A percentile compares a stretch with the other conserved stretches of the same genome.
phyloP scores from a whole-genome alignment of 2,113 vertebrate genomes.

The Caloenas nicobarica region DNA sequence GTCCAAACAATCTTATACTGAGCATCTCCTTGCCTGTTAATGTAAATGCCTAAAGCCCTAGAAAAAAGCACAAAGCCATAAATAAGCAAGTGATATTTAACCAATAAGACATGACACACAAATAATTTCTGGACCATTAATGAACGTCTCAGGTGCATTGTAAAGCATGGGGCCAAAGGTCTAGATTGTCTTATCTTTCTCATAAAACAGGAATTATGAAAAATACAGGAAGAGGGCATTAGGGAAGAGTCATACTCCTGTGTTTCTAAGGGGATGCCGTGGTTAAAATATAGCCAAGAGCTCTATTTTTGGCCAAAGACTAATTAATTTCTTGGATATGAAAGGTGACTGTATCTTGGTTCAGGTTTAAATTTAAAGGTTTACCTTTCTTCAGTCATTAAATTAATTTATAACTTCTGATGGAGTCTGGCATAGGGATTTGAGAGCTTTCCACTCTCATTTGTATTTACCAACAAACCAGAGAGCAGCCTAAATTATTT shows the following conservation, averaged over 20 bases:
- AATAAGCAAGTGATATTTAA: conserved; percentile 4
- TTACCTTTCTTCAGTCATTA: neutral
- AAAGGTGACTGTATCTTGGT: neutral
- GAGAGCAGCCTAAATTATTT: neutral
- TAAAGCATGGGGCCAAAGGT: neutral
- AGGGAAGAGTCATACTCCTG: neutral
- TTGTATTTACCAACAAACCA: neutral
- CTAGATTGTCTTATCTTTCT: neutral
- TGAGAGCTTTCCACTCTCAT: neutral
- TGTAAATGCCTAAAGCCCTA: neutral
- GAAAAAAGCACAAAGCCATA: neutral
- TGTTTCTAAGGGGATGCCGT: neutral
- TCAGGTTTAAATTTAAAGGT: neutral
- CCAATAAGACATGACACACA: neutral
- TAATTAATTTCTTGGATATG: neutral
- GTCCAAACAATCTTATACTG: neutral
- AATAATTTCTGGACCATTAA: conserved; percentile 7
- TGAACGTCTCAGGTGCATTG: neutral
- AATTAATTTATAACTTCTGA: neutral
- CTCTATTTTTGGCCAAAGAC: neutral
- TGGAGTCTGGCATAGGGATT: neutral
- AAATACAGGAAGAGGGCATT: neutral
- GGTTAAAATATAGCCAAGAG: neutral
- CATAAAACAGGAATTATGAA: neutral
- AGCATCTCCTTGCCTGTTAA: neutral